Conservation (phyloP, 2,888 invertebrate species). For the Patella caerulea region DNA sequence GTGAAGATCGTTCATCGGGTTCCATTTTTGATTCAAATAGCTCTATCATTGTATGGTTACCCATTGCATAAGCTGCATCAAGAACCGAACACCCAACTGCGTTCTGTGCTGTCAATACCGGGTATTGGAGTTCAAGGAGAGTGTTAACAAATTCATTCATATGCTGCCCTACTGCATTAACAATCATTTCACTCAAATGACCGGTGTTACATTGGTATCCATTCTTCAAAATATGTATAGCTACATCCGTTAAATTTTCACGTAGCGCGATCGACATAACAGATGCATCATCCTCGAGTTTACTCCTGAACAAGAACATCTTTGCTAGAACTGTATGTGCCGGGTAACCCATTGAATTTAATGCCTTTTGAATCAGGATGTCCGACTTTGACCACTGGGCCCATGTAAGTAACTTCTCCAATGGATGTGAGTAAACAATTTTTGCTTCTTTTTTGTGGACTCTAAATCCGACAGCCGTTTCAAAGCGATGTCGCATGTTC, state of each 20-base stretch:
- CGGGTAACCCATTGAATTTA: slow-evolving; percentile 32
- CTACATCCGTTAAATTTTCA: neutral
- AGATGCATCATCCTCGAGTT: neutral
- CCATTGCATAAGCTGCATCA: neutral
- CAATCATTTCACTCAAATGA: neutral
- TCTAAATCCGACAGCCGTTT: slow-evolving; percentile 21
- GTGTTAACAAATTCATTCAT: neutral
- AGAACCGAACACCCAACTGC: neutral
- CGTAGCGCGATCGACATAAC: slow-evolving; percentile 9
- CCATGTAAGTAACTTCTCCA: slow-evolving; percentile 26
- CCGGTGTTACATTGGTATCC: neutral
- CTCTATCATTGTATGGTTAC: neutral
- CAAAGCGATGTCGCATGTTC: slow-evolving; percentile 27
- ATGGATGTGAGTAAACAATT: slow-evolving; percentile 16
- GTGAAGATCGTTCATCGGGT: neutral
- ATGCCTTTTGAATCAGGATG: slow-evolving; percentile 17
- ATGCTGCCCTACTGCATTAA: neutral
- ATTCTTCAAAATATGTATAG: neutral
- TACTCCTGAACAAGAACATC: slow-evolving; percentile 28
- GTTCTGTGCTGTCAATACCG: neutral
- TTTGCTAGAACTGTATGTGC: slow-evolving; percentile 16
- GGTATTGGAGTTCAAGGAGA: neutral
- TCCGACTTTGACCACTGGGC: slow-evolving; percentile 2
- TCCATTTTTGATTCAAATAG: neutral
- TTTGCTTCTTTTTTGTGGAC: slow-evolving; percentile 14